Evolutionary conservation across 2,797 vertebrate species (phyloP).

Genomic region (Molossus molossus): DNA sequence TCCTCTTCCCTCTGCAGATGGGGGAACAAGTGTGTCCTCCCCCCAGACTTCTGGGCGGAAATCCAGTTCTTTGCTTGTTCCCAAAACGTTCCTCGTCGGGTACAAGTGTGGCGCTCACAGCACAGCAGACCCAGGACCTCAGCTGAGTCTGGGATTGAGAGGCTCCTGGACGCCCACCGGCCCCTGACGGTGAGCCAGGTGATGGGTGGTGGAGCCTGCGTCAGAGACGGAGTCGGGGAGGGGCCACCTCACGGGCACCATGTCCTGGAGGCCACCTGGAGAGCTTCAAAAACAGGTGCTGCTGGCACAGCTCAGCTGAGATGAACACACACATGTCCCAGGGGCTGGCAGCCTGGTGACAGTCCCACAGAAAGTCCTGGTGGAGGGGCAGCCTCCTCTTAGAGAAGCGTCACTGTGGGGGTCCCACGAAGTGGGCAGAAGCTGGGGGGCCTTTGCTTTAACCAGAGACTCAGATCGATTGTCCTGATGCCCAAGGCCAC

Average conservation of each 20-base stretch:
- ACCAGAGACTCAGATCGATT: neutral
- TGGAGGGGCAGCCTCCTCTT: too few species aligned
- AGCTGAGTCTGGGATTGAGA: neutral
- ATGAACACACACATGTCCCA: accelerated
- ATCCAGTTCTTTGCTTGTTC: neutral
- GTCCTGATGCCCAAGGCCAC: neutral
- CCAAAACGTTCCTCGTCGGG: neutral
- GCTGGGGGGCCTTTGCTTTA: accelerated
- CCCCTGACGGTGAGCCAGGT: neutral
- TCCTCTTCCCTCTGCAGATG: neutral
- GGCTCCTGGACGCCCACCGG: too few species aligned
- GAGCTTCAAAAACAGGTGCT: neutral
- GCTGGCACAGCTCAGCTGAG: neutral
- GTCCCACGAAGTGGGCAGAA: too few species aligned
- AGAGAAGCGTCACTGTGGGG: accelerated
- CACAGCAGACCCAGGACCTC: too few species aligned
- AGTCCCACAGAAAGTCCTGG: accelerated
- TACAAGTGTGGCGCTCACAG: neutral
- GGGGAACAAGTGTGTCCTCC: neutral
- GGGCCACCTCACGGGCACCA: accelerated
- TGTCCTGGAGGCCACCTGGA: neutral
- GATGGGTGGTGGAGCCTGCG: accelerated
- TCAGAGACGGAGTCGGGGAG: neutral
- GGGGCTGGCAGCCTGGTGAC: neutral
- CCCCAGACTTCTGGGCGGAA: neutral